These are phyloP conservation scores for Orthonyx spaldingii DNA, from an alignment of 2,113 vertebrate genomes.

Conservation along the genomic window DNA sequence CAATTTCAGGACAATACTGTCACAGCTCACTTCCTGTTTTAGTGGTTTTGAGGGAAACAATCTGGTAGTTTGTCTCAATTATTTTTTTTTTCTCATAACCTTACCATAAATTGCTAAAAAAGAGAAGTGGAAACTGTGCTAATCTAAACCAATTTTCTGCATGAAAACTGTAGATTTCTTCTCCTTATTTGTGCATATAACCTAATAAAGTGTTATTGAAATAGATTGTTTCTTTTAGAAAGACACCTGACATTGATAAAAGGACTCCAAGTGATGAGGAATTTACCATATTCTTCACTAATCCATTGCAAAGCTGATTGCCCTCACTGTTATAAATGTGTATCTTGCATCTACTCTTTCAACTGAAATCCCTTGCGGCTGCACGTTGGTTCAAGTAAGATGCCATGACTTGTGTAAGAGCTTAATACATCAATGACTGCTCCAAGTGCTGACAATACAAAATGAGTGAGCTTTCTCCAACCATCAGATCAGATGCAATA, in stretches of 20 bases:
- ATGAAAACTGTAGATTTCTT: background rate
- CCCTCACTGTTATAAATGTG: constrained; percentile 28
- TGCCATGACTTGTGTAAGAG: constrained; percentile 48
- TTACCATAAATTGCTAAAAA: background rate
- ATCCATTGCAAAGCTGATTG: constrained; percentile 29
- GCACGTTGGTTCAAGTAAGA: constrained; percentile 39
- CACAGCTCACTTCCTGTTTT: background rate
- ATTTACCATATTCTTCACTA: constrained; percentile 32
- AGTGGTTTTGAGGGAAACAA: background rate
- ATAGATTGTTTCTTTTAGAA: constrained; percentile 19
- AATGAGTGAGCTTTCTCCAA: constrained; percentile 45
- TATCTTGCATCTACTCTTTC: constrained; percentile 29
- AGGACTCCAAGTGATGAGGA: background rate
- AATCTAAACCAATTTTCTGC: background rate
- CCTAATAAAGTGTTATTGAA: background rate
- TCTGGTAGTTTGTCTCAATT: background rate
- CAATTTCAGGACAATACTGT: background rate
- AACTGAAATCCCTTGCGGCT: constrained; percentile 5
- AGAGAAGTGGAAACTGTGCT: background rate
- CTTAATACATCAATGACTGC: constrained; percentile 61
- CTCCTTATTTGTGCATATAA: background rate
- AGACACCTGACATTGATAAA: constrained; percentile 33
- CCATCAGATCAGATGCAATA: constrained; percentile 54
- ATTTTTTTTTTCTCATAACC: background rate
- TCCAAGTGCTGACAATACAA: constrained; percentile 51